phyloP scores from a whole-genome alignment of 2,888 invertebrate genomes.

The Panopea generosa region DNA sequence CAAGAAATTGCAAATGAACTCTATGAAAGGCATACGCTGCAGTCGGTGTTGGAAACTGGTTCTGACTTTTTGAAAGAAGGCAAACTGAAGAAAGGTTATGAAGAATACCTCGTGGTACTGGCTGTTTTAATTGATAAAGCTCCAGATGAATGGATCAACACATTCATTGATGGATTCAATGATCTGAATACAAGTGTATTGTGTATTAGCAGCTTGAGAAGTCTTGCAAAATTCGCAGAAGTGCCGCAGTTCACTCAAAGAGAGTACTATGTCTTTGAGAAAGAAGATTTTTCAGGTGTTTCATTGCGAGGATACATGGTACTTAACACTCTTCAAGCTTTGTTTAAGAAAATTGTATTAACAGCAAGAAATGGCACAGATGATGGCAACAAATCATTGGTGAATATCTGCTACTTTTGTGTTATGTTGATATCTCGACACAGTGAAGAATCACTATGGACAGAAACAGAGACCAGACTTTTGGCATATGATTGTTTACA shows the following conservation, averaged over 20 bases:
- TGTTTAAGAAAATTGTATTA: conserved; percentile 27
- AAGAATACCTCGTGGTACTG: conserved; percentile 35
- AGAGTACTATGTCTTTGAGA: conserved; percentile 63
- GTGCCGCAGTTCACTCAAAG: conserved; percentile 15
- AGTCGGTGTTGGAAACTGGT: conserved; percentile 42
- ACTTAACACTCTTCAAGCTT: conserved; percentile 30
- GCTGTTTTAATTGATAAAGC: conserved; percentile 29
- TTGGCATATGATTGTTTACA: conserved; percentile 38
- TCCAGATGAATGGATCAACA: conserved; percentile 40
- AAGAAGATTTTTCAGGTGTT: conserved; percentile 60
- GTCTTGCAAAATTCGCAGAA: conserved; percentile 29
- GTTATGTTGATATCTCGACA: conserved; percentile 43
- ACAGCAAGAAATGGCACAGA: not conserved
- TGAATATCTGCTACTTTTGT: conserved; percentile 36
- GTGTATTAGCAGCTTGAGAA: conserved; percentile 44
- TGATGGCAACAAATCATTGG: conserved; percentile 15
- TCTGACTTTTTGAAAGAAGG: conserved; percentile 31
- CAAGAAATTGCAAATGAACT: conserved; percentile 32
- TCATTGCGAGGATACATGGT: conserved; percentile 48
- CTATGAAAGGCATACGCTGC: conserved; percentile 39
- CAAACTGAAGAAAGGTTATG: conserved; percentile 20
- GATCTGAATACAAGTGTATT: conserved; percentile 37
- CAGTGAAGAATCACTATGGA: conserved; percentile 52
- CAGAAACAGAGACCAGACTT: conserved; percentile 28
- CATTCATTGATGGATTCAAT: conserved; percentile 49